Evolutionary conservation across 2,113 vertebrate species (phyloP).

Genomic region (Perca schrenkii): DNA sequence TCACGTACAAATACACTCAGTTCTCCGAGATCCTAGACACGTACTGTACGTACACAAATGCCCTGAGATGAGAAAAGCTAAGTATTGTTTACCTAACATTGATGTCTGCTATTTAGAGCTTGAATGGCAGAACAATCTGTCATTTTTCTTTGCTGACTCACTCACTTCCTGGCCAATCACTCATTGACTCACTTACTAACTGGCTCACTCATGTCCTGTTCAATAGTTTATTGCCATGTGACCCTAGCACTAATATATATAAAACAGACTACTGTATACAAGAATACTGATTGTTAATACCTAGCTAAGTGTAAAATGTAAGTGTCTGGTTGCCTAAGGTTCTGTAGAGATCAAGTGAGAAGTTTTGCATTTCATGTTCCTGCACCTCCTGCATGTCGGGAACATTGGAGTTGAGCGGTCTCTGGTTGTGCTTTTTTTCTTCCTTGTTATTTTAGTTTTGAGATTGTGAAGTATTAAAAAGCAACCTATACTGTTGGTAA

Average conservation of each 20-base stretch:
- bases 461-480: background rate
- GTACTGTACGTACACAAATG: conserved; percentile 65
- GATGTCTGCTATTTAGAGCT: conserved; percentile 39
- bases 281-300: background rate
- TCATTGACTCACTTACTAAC: conserved; percentile 20
- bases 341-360: background rate
- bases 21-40: conserved; percentile 46
- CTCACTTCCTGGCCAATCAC: conserved; percentile 10
- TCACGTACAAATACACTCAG: conserved; percentile 46
- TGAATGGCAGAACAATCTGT: conserved; percentile 43
- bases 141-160: conserved; percentile 40
- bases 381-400: background rate
- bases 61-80: conserved; percentile 51
- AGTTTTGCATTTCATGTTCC: background rate
- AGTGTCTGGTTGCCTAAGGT: background rate
- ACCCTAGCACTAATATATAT: background rate
- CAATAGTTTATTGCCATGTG: conserved; percentile 4
- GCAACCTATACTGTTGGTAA: background rate
- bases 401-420: background rate
- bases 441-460: background rate
- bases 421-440: background rate
- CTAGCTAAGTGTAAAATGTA: background rate
- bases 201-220: conserved; percentile 4
- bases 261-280: background rate
- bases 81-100: conserved; percentile 56